Conservation (phyloP, 1,140 invertebrate genomes). For the Drosophila nebulosa region DNA sequence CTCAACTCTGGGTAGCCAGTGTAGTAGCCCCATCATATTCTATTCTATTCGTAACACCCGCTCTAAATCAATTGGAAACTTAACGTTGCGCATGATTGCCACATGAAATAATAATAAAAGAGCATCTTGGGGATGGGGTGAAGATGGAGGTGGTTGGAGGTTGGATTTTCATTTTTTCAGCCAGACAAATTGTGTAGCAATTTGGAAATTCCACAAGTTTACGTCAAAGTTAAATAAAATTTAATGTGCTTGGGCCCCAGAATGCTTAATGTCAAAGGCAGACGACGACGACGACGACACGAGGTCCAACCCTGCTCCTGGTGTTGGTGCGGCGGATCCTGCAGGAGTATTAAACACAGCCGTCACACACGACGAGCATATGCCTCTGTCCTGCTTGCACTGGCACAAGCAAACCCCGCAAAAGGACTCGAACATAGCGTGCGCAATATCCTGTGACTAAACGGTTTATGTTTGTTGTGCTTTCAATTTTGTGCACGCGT, state of each 20-base stretch:
- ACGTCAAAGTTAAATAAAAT: conserved; percentile 69
- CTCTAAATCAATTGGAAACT: conserved; percentile 66
- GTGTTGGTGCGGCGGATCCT: not conserved
- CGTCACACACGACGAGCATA: conserved; percentile 29
- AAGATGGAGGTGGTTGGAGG: not conserved
- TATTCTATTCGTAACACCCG: not conserved
- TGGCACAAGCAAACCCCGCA: not conserved
- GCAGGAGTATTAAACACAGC: conserved; percentile 34
- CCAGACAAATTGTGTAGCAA: conserved; percentile 70
- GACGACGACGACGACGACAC: conserved; percentile 28
- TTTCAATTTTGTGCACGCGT: conserved; percentile 78
- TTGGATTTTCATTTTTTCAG: not conserved
- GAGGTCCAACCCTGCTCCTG: not conserved
- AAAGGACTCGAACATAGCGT: conserved; percentile 41
- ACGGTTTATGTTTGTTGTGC: conserved; percentile 80
- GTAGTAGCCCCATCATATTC: not conserved
- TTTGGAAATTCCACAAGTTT: conserved; percentile 73
- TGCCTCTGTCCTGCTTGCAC: conserved; percentile 21
- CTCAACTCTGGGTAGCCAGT: not conserved
- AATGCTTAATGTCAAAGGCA: conserved; percentile 59
- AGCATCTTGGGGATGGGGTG: not conserved
- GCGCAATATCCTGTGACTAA: conserved; percentile 81
- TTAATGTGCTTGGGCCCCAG: conserved; percentile 53
- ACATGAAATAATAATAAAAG: conserved; percentile 34
- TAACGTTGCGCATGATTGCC: conserved; percentile 71